phyloP scores from a whole-genome alignment of 2,113 vertebrate genomes.

The Lepidothrix coronata region DNA sequence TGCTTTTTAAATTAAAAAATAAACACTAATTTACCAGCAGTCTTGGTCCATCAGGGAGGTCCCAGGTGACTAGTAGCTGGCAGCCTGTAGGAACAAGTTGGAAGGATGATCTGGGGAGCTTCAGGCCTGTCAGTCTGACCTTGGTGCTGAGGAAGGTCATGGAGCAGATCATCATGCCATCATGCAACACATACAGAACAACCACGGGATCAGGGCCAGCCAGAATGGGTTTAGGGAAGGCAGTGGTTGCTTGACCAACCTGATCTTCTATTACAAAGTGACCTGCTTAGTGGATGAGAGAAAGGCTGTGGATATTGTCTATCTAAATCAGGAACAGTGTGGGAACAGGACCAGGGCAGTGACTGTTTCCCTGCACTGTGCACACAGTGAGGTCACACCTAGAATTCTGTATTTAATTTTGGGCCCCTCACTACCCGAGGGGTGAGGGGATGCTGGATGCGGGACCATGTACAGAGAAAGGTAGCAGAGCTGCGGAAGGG shows the following conservation, averaged over 20 bases:
- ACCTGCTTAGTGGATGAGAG: background rate
- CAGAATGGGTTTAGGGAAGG: background rate
- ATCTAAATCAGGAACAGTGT: background rate
- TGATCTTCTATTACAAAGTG: background rate
- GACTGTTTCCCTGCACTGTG: rapidly evolving
- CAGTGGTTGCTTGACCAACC: background rate
- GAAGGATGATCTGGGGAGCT: background rate
- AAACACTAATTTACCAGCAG: background rate
- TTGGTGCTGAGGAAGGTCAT: rapidly evolving
- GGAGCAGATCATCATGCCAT: background rate
- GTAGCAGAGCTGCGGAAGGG: rapidly evolving
- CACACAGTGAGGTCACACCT: background rate
- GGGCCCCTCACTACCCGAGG: background rate
- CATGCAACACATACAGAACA: background rate
- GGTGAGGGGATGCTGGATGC: too few relatives aligned
- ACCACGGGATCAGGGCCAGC: too few relatives aligned
- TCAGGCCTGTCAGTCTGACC: background rate
- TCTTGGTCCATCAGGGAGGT: background rate
- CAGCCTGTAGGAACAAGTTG: background rate
- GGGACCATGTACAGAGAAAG: rapidly evolving
- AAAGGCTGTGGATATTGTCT: background rate
- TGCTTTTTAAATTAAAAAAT: background rate
- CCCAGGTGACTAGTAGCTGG: background rate
- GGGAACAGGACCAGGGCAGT: background rate
- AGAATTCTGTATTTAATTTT: rapidly evolving